Evolutionary conservation across 2,113 vertebrate species (phyloP), one percentile per base, ranked within the genome.

Genomic region (Platysteira castanea): DNA sequence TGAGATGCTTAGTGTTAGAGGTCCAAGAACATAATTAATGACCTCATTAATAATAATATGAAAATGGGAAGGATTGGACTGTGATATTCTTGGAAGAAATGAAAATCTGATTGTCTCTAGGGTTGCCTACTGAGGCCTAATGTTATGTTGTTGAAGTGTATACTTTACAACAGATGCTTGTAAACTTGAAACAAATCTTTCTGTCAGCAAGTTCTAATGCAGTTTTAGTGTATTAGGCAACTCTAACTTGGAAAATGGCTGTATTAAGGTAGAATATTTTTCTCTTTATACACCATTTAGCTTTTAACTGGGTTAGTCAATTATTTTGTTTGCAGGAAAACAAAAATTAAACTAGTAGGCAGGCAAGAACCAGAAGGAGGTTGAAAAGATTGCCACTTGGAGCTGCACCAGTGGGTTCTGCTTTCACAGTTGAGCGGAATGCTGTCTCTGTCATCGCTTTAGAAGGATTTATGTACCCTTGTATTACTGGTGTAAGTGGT

Each of bases 61-160:
- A 57, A 88, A 61, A 56, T 18, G 4, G 8, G 14, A 44, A 76
- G 39, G 46, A 49, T 6, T 44, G 22, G 22, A 50, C 17, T 52
- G 3, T 28, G 10, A 17, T 63, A 26, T 31, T 70, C 6, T 44
- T 83, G n/a, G 49, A 73, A 69, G 24, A 80, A 88, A 47, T 24
- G 3, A 67, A 63, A 67, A 63, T 30, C 9, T 4, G 4, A 18
- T 16, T 69, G 41, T 50, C 33, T 64, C 13, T 20, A 61, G 68
- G 11, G 11, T 53, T 1, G 1, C 31, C 28, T 49, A 1, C 35
- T 31, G 39, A 50, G n/a, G 24, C 13, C 33, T 81, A 52, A 16
- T 14, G 28, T 75, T 46, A 24, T 0, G 2, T 44, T 4, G 28
- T 6, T 50, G 28, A 56, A 74, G 18, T 10, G 27, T 44, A 3